Evolutionary conservation across 1,140 invertebrate species (phyloP).

Genomic region (Eriosoma lanigerum): DNA sequence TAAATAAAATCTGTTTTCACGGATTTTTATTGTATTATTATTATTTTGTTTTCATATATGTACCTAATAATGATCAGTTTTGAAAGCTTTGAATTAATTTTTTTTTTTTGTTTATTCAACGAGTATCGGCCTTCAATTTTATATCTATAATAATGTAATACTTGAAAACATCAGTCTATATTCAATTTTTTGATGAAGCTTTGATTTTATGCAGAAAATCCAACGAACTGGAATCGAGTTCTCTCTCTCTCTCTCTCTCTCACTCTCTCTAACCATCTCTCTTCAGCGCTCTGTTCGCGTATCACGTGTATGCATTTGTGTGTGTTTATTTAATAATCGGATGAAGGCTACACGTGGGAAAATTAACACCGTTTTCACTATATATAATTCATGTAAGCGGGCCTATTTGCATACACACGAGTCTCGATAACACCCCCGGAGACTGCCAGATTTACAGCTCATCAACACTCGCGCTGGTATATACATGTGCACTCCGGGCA

Average conservation of each 20-base stretch:
- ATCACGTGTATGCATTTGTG: background rate
- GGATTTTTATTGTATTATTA: no score
- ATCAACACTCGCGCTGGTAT: background rate
- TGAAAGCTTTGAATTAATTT: background rate
- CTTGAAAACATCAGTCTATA: background rate
- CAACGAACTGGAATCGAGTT: background rate
- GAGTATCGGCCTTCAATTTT: no score
- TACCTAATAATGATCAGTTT: background rate
- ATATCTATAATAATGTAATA: no score
- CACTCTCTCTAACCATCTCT: background rate
- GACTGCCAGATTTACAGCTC: constrained; percentile 42
- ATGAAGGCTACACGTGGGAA: constrained; percentile 49
- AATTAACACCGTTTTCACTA: constrained; percentile 47
- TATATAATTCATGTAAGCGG: constrained; percentile 48
- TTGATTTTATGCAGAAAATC: background rate
- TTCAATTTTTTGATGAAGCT: background rate
- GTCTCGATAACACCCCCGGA: constrained; percentile 36
- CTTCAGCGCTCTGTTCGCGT: background rate
- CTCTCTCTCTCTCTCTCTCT: background rate
- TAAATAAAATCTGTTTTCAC: background rate
- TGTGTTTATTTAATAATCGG: constrained; percentile 50
- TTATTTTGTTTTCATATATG: no score
- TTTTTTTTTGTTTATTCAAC: background rate
- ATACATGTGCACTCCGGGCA: background rate
- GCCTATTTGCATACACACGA: constrained; percentile 44